Evolutionary conservation across 2,888 invertebrate genomes (phyloP), one percentile per base, ranked within the genome.

Genomic region (Ectropis crepuscularia): DNA sequence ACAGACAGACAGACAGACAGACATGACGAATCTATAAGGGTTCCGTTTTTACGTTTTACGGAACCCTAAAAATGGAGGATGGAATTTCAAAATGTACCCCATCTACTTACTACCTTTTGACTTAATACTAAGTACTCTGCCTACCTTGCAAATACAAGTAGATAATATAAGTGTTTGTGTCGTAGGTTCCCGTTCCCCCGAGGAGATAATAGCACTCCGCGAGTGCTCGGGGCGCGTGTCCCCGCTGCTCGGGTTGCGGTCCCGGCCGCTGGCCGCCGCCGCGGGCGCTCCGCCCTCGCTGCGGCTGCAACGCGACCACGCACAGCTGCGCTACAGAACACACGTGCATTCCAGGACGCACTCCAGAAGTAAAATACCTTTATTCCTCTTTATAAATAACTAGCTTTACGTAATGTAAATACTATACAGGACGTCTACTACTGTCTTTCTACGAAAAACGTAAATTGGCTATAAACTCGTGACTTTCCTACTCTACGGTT

Each of bases 121-220:
- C 16, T 1, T 28, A 28, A 4, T 28, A 10, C 10, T 41, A 7
- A 10, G 7, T 41, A 0, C 10, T 8, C 5, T 41, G 41, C 41
- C 7, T 41, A 41, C 5, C 41, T 7, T 10, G 7, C 8, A 9
- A 9, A 10, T 10, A 7, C 7, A 41, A 41, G 10, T 41, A 41
- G 10, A 41, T 39, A 39, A 6, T 6, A 4, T 45, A 45, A 6
- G 12, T 37, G 39, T 36, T n/a, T 42, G 36, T 42, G 46, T 48
- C 5, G 16, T 67, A 89, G 93, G 90, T 51, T 79, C 89, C 12
- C 86, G 89, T 16, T 90, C 91, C 16, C 90, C 90, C 9, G 92
- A 92, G 71, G 97, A 98, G 83, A 98, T 98, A 76, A 98, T 98
- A 79, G 98, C 98, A 80, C 94, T 98, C 58, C 96, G 98, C 81